phyloP scores from a whole-genome alignment of 2,888 invertebrate species.

The Aspidiotus destructor region DNA sequence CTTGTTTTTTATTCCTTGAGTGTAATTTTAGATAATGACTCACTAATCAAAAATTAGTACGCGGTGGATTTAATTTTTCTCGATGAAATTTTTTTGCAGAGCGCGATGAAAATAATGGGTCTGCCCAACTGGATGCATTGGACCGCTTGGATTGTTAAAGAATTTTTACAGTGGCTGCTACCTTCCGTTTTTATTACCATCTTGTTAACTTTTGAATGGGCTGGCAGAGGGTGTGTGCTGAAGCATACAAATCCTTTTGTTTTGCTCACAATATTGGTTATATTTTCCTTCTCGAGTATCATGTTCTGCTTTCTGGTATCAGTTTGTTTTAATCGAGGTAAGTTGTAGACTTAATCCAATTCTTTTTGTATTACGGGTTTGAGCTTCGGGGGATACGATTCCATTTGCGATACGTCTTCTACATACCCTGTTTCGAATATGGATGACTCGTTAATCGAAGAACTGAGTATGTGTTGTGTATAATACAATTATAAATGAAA shows the following conservation, averaged over 20 bases:
- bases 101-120: conserved; percentile 89
- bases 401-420: no score
- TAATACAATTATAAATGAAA: no score
- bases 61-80: neutral
- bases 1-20: no score
- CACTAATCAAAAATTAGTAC: no score
- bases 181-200: conserved; percentile 51
- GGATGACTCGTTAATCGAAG: no score
- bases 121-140: conserved; percentile 73
- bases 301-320: conserved; percentile 71
- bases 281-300: conserved; percentile 61
- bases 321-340: conserved; percentile 69
- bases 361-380: no score
- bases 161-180: conserved; percentile 56
- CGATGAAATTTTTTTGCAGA: conserved; percentile 47
- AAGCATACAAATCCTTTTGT: conserved; percentile 57
- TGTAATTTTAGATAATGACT: no score
- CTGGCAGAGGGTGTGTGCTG: conserved; percentile 47
- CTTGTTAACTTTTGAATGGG: conserved; percentile 34
- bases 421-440: no score
- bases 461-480: no score
- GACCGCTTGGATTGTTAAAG: conserved; percentile 75
- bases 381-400: no score
- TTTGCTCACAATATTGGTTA: conserved; percentile 57
- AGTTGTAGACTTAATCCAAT: conserved; percentile 38